These are phyloP conservation scores for Drosophila auraria DNA, from an alignment of 1,140 invertebrate species.

Conservation along the genomic window DNA sequence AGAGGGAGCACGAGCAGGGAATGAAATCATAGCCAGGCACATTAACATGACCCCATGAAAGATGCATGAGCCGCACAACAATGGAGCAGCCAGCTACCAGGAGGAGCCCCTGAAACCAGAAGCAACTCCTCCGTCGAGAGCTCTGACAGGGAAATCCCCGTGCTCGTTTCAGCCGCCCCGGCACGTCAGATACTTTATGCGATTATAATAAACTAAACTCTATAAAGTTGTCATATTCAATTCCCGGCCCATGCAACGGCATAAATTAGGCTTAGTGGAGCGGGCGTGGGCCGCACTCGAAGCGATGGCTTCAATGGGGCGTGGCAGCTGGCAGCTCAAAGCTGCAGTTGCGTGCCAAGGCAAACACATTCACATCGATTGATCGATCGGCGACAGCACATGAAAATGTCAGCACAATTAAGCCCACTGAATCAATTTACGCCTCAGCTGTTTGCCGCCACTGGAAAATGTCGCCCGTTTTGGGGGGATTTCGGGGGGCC, in stretches of 20 bases:
- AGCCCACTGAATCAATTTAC: conserved; percentile 75
- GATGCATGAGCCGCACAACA: conserved; percentile 71
- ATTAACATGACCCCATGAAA: conserved; percentile 73
- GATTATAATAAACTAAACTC: conserved; percentile 81
- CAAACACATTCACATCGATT: conserved; percentile 40
- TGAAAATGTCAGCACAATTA: conserved; percentile 81
- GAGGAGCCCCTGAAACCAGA: not conserved
- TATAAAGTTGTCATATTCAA: conserved; percentile 81
- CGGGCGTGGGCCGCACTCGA: not conserved
- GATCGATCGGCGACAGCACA: conserved; percentile 68
- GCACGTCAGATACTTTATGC: conserved; percentile 75
- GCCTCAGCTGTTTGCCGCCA: conserved; percentile 50
- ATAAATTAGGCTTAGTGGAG: conserved; percentile 77
- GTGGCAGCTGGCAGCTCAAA: not conserved
- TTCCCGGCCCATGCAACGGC: conserved; percentile 64
- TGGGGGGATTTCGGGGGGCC: not conserved
- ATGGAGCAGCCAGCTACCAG: conserved; percentile 2
- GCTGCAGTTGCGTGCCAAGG: conserved; percentile 53
- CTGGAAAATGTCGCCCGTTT: conserved; percentile 15
- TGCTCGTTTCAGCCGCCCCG: conserved; percentile 46
- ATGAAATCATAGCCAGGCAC: conserved; percentile 41
- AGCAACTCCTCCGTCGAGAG: not conserved
- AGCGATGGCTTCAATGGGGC: not conserved
- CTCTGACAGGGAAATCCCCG: conserved; percentile 17
- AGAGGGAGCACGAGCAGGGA: not conserved